Evolutionary conservation across 1,140 invertebrate species (phyloP), one percentile per base, ranked within the genome.

Genomic region (Drosophila repleta): DNA sequence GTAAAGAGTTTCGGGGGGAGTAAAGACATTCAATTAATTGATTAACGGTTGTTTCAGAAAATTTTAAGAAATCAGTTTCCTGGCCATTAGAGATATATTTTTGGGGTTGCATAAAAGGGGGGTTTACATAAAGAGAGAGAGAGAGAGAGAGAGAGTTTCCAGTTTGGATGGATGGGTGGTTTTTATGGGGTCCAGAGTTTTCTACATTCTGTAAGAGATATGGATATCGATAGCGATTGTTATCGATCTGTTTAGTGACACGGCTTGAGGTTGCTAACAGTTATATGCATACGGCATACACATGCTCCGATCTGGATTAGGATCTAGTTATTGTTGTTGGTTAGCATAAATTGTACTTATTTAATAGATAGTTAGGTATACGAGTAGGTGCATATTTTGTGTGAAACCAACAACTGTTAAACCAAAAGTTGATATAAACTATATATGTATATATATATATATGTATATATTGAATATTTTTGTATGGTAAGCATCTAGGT

Each of bases 221-320:
- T n/a, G 20, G 20, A 39, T 32, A 65, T n/a, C 32, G 20, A 57
- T 11, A 15, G 4, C 39, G 39, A 17, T 43, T 8, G 39, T 8
- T 43, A 43, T 43, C 21, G 32, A 55, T 20, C 45, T 11, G 48
- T 80, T 85, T 74, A 81, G 81, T 87, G 49, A 78, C 60, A 71
- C n/a, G 3, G 6, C 29, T 32, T 24, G 15, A n/a, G 43, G 56
- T 43, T 48, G 32, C 55, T 51, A 41, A 55, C 57, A 87, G 79
- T 87, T 87, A 80, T 87, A 80, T 67, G 69, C 69, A 74, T 6
- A 6, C 65, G 74, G 82, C 65, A 74, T 66, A 87, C 65, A 87
- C 79, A 76, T 88, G 82, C 83, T 73, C 13, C 41, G 58, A 70
- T 70, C 75, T 72, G 58, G 71, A 62, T 72, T 85, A 71, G 72